Evolutionary conservation across 2,113 vertebrate species (phyloP), one percentile per base, ranked within the genome.

Genomic region (Dromaius novaehollandiae): DNA sequence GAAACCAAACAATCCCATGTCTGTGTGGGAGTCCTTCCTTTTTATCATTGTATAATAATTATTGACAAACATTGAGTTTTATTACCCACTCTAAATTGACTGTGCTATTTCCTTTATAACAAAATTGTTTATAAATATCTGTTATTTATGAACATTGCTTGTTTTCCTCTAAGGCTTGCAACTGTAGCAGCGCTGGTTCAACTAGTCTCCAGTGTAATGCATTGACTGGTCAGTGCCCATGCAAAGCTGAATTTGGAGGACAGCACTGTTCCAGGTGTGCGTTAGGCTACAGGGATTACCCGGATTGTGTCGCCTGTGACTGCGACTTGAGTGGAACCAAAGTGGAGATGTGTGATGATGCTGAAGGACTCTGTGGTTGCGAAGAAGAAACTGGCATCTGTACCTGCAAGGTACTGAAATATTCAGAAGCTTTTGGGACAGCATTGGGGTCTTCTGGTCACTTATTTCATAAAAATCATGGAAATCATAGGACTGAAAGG

Each of bases 391-490:
- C 96, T 0, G 99, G 99, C 2, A 18, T 86, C 90, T 99, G 99
- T 95, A 91, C 97, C 40, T 99, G 99, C 98, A 99, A 99, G 99
- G 99, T 99, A 97, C 11, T 3, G 16, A 75, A 24, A 14, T 46
- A 19, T 69, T 77, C 85, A 83, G 4, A 46, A 6, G 5, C 20
- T 80, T 79, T 46, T 56, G 25, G 38, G 58, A 4, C 17, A 48
- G 7, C 26, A 3, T 2, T 65, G 13, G 9, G 4, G 3, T 38
- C 68, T 86, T 76, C 25, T 85, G n/a, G 51, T 13, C 16, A 38
- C 26, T 38, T 70, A 15, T 36, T 68, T 26, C 30, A 9, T 89
- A 58, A 17, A 42, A 25, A 4, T 58, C 4, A 12, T 22, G 22
- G 48, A 70, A 76, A 11, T 17, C 65, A 2, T 7, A 42, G 11